Conservation (phyloP, 2,113 vertebrate species). For the Neodontobutis hainanensis region DNA sequence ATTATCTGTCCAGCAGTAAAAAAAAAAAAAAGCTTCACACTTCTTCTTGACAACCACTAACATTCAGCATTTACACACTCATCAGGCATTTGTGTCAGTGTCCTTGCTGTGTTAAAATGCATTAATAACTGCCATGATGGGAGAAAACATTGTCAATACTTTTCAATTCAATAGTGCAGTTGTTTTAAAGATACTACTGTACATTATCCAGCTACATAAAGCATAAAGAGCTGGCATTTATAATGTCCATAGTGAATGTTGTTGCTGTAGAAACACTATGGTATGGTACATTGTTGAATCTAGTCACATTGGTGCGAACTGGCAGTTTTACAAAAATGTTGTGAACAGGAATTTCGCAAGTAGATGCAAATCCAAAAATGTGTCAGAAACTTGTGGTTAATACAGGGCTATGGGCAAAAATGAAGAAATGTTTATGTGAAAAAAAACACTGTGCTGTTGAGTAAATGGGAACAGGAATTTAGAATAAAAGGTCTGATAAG, state of each 20-base stretch:
- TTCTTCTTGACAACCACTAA: too few species aligned
- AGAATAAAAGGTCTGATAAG: not conserved
- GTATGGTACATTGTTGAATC: not conserved
- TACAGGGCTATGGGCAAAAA: not conserved
- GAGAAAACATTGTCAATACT: too few species aligned
- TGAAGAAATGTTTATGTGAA: not conserved
- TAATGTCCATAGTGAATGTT: not conserved
- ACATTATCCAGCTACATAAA: not conserved
- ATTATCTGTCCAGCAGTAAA: too few species aligned
- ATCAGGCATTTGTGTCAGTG: too few species aligned
- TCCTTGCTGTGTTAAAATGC: too few species aligned
- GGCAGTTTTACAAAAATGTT: not conserved
- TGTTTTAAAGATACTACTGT: not conserved
- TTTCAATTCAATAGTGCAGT: too few species aligned
- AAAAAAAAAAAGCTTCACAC: too few species aligned
- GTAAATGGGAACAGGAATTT: too few species aligned
- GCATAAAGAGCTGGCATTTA: not conserved
- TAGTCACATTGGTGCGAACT: slow-evolving; percentile 1
- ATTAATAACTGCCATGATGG: too few species aligned
- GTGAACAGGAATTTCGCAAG: not conserved
- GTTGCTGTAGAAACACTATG: slow-evolving; percentile 6
- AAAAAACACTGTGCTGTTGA: not conserved
- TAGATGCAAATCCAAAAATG: not conserved
- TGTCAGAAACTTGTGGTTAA: not conserved
- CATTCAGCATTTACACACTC: too few species aligned